Evolutionary conservation across 1,140 invertebrate species (phyloP).

Genomic region (Drosophila watanabei): DNA sequence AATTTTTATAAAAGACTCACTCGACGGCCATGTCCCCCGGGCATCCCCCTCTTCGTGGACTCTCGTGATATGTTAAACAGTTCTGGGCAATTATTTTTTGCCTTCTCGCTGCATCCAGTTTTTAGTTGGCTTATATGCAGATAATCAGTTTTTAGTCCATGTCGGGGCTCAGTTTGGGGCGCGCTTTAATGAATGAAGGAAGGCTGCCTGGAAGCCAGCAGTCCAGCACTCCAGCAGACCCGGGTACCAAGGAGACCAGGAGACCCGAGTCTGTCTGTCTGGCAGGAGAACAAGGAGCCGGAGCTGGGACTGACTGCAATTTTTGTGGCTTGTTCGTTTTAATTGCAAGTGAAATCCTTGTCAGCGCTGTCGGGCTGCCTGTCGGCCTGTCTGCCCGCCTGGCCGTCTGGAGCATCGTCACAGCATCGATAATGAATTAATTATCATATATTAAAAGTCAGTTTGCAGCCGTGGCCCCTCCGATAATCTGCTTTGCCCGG

Average conservation of each 20-base stretch:
- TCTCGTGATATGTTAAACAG: conserved; percentile 80
- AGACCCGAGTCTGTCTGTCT: conserved; percentile 32
- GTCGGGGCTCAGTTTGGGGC: conserved; percentile 66
- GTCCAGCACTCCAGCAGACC: conserved; percentile 4
- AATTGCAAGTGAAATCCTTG: conserved; percentile 84
- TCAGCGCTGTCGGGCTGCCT: conserved; percentile 57
- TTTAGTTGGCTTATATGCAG: conserved; percentile 80
- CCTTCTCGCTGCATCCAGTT: conserved; percentile 61
- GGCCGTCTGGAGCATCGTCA: conserved; percentile 50
- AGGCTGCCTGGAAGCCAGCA: conserved; percentile 31
- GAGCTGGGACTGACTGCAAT: conserved; percentile 44
- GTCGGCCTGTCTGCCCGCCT: conserved; percentile 19
- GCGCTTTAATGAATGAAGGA: conserved; percentile 81
- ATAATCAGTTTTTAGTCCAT: conserved; percentile 81
- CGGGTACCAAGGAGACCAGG: conserved; percentile 9
- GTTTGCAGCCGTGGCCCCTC: conserved; percentile 51
- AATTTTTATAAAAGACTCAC: conserved; percentile 84
- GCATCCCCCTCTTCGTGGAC: neutral
- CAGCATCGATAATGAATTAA: conserved; percentile 83
- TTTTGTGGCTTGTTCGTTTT: conserved; percentile 83
- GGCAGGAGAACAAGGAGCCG: conserved; percentile 33
- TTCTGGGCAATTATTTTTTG: conserved; percentile 83
- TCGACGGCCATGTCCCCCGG: conserved; percentile 33
- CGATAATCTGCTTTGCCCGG: conserved; percentile 68
- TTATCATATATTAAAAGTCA: conserved; percentile 84